Evolutionary conservation across 2,888 invertebrate species (phyloP).

Genomic region (Atrina japonica): DNA sequence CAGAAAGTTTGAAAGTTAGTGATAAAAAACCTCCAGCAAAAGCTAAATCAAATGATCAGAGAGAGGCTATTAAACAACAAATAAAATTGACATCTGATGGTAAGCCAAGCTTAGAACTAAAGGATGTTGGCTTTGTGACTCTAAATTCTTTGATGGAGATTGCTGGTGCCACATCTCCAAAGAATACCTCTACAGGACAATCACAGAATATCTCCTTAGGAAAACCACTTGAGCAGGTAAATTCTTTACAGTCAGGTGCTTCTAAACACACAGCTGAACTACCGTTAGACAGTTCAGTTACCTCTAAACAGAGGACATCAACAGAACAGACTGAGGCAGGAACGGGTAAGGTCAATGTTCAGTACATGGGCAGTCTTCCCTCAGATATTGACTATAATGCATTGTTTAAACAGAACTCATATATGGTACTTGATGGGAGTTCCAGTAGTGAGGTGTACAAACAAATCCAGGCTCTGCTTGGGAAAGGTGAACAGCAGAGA

Average conservation of each 20-base stretch:
- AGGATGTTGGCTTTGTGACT: conserved; percentile 56
- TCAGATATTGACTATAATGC: conserved; percentile 46
- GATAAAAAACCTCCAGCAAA: too few species aligned
- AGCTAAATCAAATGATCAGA: not conserved
- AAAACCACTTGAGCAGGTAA: not conserved
- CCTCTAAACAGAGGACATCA: not conserved
- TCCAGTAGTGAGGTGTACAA: conserved; percentile 27
- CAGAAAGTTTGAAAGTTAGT: too few species aligned
- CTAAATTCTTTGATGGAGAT: conserved; percentile 44
- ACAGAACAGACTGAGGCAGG: not conserved
- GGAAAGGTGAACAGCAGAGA: not conserved
- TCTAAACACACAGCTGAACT: conserved; percentile 10
- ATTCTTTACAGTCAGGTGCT: not conserved
- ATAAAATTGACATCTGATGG: not conserved
- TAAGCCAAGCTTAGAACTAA: conserved; percentile 39
- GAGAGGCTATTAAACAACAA: not conserved
- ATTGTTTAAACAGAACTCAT: conserved; percentile 44
- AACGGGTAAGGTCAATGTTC: conserved; percentile 50
- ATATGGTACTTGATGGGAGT: conserved; percentile 20
- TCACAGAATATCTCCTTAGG: not conserved
- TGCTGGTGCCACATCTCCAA: not conserved
- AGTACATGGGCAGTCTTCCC: conserved; percentile 61
- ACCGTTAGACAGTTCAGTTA: not conserved
- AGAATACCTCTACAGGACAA: not conserved
- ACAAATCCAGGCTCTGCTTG: conserved; percentile 35